phyloP scores from a whole-genome alignment of 1,140 invertebrate genomes.

The Lethrus apterus region DNA sequence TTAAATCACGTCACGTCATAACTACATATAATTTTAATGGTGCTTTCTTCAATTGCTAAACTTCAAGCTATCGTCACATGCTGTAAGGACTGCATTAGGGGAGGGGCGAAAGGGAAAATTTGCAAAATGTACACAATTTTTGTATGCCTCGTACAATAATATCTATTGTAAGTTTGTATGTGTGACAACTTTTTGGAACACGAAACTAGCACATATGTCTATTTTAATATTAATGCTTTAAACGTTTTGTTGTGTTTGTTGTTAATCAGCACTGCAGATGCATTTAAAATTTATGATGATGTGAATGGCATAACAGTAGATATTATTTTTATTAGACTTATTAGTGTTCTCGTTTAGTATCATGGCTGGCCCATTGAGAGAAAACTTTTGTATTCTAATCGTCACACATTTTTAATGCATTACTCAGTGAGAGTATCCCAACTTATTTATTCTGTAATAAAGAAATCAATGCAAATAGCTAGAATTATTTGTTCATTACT shows the following conservation, averaged over 20 bases:
- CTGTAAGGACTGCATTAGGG: conserved; percentile 38
- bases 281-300: conserved; percentile 9
- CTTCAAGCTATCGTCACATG: conserved; percentile 42
- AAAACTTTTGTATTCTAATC: neutral
- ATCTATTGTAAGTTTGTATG: conserved; percentile 37
- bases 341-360: neutral
- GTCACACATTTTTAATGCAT: conserved; percentile 11
- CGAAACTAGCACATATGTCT: conserved; percentile 12
- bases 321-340: neutral
- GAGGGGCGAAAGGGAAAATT: conserved; percentile 35
- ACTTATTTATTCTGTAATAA: neutral
- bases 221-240: conserved; percentile 12
- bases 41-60: conserved; percentile 42
- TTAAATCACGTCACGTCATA: too few species aligned
- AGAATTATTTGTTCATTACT: conserved; percentile 9
- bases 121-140: conserved; percentile 32
- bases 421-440: conserved; percentile 1
- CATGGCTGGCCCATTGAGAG: conserved; percentile 9
- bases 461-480: neutral
- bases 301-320: neutral
- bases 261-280: neutral
- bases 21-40: too few species aligned
- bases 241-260: neutral
- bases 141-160: conserved; percentile 38
- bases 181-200: conserved; percentile 36